These are phyloP conservation scores for Pentalonia nigronervosa DNA, from an alignment of 1,140 invertebrate genomes.

Conservation along the genomic window DNA sequence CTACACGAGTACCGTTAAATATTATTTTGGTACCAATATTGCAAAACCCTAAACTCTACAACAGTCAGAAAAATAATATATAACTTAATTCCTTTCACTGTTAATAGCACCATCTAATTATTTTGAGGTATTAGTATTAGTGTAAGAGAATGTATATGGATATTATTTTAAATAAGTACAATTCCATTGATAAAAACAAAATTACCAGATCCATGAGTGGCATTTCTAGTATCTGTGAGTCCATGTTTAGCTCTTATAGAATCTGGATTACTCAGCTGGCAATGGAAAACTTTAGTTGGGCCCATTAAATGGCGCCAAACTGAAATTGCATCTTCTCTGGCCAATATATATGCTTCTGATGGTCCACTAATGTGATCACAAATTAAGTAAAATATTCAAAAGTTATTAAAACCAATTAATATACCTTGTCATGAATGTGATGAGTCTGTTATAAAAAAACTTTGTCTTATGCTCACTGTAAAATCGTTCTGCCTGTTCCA, in stretches of 20 bases:
- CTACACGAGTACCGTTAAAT: too few relatives aligned
- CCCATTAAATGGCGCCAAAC: constrained; percentile 86
- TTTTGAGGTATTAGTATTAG: neutral
- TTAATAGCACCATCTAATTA: neutral
- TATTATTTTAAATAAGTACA: neutral
- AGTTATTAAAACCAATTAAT: constrained; percentile 5
- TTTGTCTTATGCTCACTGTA: constrained; percentile 84
- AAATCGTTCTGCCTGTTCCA: constrained; percentile 76
- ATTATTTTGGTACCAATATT: too few relatives aligned
- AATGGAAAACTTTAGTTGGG: constrained; percentile 84
- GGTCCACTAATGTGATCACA: constrained; percentile 72
- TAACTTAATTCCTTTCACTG: too few relatives aligned
- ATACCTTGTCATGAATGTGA: constrained; percentile 86
- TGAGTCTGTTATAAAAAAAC: constrained; percentile 87
- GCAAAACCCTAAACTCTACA: too few relatives aligned
- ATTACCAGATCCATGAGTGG: constrained; percentile 86
- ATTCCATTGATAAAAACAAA: neutral
- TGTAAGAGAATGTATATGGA: neutral
- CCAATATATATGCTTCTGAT: constrained; percentile 79
- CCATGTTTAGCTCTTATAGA: constrained; percentile 84
- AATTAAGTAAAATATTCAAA: neutral
- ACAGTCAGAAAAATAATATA: too few relatives aligned
- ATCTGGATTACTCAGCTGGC: constrained; percentile 78
- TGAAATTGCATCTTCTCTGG: constrained; percentile 76
- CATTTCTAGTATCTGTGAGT: constrained; percentile 90